Evolutionary conservation across 2,797 vertebrate genomes (phyloP).

Genomic region (Tokudaia muenninki): DNA sequence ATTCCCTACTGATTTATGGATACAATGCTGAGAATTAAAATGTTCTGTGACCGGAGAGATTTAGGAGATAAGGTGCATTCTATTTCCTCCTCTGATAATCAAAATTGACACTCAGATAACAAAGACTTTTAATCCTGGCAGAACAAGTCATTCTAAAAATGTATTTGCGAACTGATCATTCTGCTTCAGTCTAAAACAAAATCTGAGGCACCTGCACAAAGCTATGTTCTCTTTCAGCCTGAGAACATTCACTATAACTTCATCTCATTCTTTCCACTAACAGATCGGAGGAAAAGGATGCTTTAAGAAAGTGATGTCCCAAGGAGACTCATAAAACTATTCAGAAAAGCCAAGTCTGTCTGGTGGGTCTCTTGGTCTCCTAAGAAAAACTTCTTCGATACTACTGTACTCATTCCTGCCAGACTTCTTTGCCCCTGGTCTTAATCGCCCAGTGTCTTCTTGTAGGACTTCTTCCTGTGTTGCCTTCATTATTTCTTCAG

Average conservation of each 20-base stretch:
- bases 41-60: slow-evolving; percentile 3
- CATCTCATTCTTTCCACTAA: slow-evolving; percentile 39
- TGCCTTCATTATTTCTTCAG: not conserved
- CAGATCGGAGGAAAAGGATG: not conserved
- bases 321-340: slow-evolving; percentile 10
- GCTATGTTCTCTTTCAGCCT: not conserved
- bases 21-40: slow-evolving; percentile 1
- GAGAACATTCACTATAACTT: slow-evolving; percentile 44
- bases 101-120: slow-evolving; percentile 37
- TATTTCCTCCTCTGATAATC: not conserved
- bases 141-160: slow-evolving; percentile 53
- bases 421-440: not conserved
- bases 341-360: not conserved
- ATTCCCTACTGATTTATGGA: not conserved
- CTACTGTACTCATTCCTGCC: not conserved
- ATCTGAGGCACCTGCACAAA: slow-evolving; percentile 15
- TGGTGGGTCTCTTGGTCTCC: not conserved
- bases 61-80: not conserved
- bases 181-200: slow-evolving; percentile 7
- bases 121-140: slow-evolving; percentile 38
- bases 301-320: not conserved
- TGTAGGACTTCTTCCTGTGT: not conserved
- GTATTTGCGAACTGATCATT: not conserved
- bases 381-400: not conserved
- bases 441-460: not conserved